Conservation (phyloP, 2,888 invertebrate genomes). For the Thyatira batis region DNA sequence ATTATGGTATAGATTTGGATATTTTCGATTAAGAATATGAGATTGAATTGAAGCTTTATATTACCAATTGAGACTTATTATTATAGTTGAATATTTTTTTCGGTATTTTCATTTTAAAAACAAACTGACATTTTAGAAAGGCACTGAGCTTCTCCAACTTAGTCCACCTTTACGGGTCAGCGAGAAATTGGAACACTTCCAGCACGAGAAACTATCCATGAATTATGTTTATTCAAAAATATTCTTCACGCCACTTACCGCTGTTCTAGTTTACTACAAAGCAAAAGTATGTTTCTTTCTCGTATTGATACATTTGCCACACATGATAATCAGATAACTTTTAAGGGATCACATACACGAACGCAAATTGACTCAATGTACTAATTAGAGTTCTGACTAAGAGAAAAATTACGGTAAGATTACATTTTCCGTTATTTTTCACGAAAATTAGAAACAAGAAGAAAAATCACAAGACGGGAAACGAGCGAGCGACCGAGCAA, state of each 20-base stretch:
- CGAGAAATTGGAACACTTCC: constrained; percentile 22
- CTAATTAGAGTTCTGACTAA: constrained; percentile 34
- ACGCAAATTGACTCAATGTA: constrained; percentile 22
- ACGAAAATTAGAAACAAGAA: constrained; percentile 63
- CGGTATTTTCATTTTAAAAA: constrained; percentile 32
- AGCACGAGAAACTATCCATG: constrained; percentile 28
- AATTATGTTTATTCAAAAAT: constrained; percentile 33
- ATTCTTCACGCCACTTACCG: constrained; percentile 61
- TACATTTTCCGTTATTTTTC: constrained; percentile 74
- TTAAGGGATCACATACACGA: constrained; percentile 29
- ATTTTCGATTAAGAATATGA: constrained; percentile 5
- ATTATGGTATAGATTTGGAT: constrained; percentile 8
- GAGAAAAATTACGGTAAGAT: constrained; percentile 56
- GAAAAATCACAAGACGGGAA: constrained; percentile 65
- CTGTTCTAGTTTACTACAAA: constrained; percentile 63
- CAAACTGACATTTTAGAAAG: constrained; percentile 69
- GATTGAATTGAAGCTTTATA: constrained; percentile 2
- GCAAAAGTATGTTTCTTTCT: constrained; percentile 76
- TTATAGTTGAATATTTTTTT: not conserved
- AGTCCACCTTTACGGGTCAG: constrained; percentile 40
- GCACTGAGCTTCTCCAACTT: constrained; percentile 39
- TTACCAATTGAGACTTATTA: too few species aligned
- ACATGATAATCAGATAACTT: constrained; percentile 59
- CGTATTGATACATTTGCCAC: constrained; percentile 71
- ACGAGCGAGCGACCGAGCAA: constrained; percentile 46